These are phyloP conservation scores for Bubo blakistoni DNA, from an alignment of 2,113 vertebrate genomes.

Conservation along the genomic window DNA sequence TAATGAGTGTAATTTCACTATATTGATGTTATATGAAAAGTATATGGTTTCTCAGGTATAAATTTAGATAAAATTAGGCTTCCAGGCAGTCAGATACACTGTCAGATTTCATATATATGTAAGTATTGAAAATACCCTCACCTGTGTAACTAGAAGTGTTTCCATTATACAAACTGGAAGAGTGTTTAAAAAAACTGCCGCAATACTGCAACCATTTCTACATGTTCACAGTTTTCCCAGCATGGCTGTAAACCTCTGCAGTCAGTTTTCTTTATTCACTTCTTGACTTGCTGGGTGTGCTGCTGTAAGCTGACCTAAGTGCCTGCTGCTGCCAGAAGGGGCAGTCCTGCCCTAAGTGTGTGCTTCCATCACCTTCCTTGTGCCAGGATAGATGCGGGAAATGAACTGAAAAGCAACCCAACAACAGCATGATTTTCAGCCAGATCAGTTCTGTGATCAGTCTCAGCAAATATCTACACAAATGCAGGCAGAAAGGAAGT, in stretches of 20 bases:
- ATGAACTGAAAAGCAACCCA: not conserved
- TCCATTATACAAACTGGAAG: not conserved
- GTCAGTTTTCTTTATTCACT: not conserved
- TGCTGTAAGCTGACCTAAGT: not conserved
- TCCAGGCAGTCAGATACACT: not conserved
- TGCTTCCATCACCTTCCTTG: not conserved
- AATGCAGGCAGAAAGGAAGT: not conserved
- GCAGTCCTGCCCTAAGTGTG: not conserved
- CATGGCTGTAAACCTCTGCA: not conserved
- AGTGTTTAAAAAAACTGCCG: not conserved
- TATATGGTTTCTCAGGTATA: not conserved
- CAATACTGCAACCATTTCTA: not conserved
- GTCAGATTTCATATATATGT: not conserved
- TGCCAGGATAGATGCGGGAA: not conserved
- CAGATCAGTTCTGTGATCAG: not conserved
- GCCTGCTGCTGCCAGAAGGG: not conserved
- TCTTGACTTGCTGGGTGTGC: not conserved
- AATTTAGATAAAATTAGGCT: not conserved
- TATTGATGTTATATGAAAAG: not conserved
- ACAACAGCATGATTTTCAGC: not conserved
- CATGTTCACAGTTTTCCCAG: not conserved
- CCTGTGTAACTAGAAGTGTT: not conserved
- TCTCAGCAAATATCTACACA: not conserved
- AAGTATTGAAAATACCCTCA: not conserved
- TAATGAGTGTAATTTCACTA: not conserved